Evolutionary conservation across 2,888 invertebrate species (phyloP), one percentile per base, ranked within the genome.

Genomic region (Leptinotarsa haldemani): DNA sequence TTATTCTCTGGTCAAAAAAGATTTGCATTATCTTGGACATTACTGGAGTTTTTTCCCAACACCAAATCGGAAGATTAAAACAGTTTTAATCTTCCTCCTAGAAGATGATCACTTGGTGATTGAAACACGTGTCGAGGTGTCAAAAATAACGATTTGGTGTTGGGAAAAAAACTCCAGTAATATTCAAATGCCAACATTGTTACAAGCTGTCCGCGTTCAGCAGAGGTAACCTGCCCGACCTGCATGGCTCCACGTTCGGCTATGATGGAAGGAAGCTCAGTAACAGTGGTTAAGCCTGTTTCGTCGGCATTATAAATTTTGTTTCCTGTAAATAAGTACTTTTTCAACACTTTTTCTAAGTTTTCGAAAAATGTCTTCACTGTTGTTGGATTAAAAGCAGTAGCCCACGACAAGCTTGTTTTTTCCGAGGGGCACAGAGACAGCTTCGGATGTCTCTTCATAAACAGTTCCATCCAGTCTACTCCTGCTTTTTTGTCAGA

Each of bases 381-480:
- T 63, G 63, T 63, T 16, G 22, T 63, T 63, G 18, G 22, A 30
- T 63, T 63, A 22, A 63, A 63, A 22, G 63, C 63, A 22, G 22
- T 63, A 22, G 63, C 63, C 16, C 63, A 15, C 16, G 30, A 18
- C 63, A 22, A 63, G 30, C 63, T 63, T 25, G 63, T 18, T 63
- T 63, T 63, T 15, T 63, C 20, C 30, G 63, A 30, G 7, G 4
- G 22, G 7, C 63, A 4, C 16, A 30, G 25, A 53, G 53, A 68
- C 22, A 68, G 56, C 52, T 52, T 52, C 56, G 50, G 53, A 56
- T 65, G 63, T n/a, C 68, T 30, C 40, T 53, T 68, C 25, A 53
- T 30, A 40, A 68, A 66, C 25, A 18, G 22, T 68, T 68, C 3
- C 52, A 64, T 48, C 70, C 70, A 70, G 30, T 70, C 70, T 46